phyloP scores from a whole-genome alignment of 2,888 invertebrate species.

The Campoletis raptor region DNA sequence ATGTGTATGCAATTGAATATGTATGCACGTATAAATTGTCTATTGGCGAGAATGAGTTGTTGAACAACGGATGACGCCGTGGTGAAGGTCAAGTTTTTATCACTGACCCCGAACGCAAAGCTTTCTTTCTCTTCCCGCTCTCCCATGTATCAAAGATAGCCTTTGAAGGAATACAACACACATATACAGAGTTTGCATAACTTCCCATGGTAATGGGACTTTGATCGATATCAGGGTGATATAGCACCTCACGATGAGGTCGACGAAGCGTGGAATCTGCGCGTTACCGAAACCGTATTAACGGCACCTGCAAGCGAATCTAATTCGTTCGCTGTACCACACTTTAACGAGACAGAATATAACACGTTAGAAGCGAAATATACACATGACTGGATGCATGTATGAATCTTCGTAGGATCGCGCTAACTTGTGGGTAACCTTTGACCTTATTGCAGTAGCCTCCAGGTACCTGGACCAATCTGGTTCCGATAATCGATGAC shows the following conservation, averaged over 20 bases:
- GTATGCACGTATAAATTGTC: not conserved
- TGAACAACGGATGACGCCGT: slow-evolving; percentile 38
- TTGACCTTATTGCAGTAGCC: slow-evolving; percentile 26
- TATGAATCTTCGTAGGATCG: slow-evolving; percentile 48
- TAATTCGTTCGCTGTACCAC: slow-evolving; percentile 68
- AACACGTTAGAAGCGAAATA: slow-evolving; percentile 23
- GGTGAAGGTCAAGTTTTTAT: slow-evolving; percentile 63
- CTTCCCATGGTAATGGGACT: slow-evolving; percentile 69
- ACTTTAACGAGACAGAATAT: slow-evolving; percentile 47
- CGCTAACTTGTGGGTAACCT: slow-evolving; percentile 55
- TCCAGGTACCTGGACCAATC: slow-evolving; percentile 54
- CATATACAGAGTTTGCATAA: slow-evolving; percentile 55
- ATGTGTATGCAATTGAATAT: not conserved
- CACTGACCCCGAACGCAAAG: slow-evolving; percentile 69
- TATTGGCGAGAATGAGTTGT: slow-evolving; percentile 33
- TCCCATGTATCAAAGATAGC: not conserved
- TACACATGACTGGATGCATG: not conserved
- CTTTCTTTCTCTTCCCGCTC: slow-evolving; percentile 19
- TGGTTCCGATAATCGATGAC: slow-evolving; percentile 61
- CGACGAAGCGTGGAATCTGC: slow-evolving; percentile 70
- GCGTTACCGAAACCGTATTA: slow-evolving; percentile 73
- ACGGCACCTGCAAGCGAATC: slow-evolving; percentile 73
- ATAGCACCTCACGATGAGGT: slow-evolving; percentile 56
- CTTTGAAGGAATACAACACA: slow-evolving; percentile 8
- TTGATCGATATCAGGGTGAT: slow-evolving; percentile 69